Conservation (phyloP, 2,888 invertebrate genomes). For the Trimorus sp. region DNA sequence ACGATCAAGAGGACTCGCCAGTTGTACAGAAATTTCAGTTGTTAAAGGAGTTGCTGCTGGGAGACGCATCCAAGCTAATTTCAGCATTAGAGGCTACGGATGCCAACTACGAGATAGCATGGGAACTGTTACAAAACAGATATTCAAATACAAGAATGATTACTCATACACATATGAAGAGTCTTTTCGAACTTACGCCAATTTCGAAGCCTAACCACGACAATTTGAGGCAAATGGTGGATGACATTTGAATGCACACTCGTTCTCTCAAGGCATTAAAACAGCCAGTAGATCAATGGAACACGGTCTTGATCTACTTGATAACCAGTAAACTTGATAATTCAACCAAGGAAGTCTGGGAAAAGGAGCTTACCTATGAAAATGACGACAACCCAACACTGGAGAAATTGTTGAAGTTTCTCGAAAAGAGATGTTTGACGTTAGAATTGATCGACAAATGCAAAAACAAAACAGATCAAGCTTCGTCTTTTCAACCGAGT, state of each 20-base stretch:
- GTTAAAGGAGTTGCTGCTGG: conserved; percentile 3
- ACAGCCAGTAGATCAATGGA: conserved; percentile 30
- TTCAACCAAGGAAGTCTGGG: conserved; percentile 32
- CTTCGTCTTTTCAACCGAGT: too few species aligned
- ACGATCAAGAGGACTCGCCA: conserved; percentile 7
- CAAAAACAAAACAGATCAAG: not conserved
- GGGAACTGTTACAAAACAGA: conserved; percentile 22
- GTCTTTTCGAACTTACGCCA: conserved; percentile 9
- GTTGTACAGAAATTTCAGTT: conserved; percentile 13
- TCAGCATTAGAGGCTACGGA: conserved; percentile 21
- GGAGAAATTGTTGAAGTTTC: conserved; percentile 13
- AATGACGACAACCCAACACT: not conserved
- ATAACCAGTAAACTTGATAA: conserved; percentile 29
- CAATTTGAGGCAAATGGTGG: conserved; percentile 22
- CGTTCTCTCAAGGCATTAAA: conserved; percentile 14
- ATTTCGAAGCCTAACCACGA: conserved; percentile 9
- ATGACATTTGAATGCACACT: conserved; percentile 18
- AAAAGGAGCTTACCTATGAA: conserved; percentile 11
- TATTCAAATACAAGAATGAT: conserved; percentile 29
- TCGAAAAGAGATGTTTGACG: conserved; percentile 16
- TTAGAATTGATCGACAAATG: conserved; percentile 12
- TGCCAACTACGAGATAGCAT: conserved; percentile 25
- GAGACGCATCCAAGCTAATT: conserved; percentile 11
- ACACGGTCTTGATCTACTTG: conserved; percentile 21
- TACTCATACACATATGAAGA: conserved; percentile 28